Evolutionary conservation across 53 echinoderm and acorn worm genomes (phyloP).

Genomic region (Actinopyga echinites): DNA sequence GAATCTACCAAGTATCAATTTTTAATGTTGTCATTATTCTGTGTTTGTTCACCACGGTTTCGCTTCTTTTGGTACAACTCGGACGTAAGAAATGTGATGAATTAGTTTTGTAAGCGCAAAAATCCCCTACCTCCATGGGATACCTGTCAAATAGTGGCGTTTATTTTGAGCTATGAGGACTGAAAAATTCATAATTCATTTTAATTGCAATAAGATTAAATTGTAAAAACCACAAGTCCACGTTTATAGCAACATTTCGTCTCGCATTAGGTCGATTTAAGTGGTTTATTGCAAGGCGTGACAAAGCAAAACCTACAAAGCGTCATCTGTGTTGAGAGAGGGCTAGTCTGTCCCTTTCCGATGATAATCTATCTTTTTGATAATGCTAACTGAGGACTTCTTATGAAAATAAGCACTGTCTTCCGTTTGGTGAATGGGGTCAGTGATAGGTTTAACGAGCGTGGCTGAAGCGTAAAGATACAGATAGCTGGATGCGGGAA

Average conservation of each 20-base stretch:
- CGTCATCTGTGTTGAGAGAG: background rate
- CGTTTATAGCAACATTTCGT: too few species aligned
- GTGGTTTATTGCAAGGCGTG: constrained; percentile 32
- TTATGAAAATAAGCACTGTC: constrained; percentile 24
- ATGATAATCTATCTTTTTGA: constrained; percentile 1
- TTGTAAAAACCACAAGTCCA: background rate
- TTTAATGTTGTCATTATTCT: too few species aligned
- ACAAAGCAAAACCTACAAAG: constrained; percentile 10
- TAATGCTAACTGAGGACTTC: constrained; percentile 3
- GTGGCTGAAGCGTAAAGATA: too few species aligned
- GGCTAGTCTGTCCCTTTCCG: background rate
- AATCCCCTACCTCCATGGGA: too few species aligned
- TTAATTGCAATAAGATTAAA: constrained; percentile 24
- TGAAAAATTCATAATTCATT: constrained; percentile 34
- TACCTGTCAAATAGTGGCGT: too few species aligned
- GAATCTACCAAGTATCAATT: too few species aligned
- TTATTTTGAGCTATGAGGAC: constrained; percentile 31
- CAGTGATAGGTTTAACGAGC: background rate
- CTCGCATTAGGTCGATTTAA: background rate
- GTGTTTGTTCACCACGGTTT: too few species aligned
- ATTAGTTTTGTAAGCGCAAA: too few species aligned
- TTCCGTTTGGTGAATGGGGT: constrained; percentile 8
- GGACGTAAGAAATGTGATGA: too few species aligned
- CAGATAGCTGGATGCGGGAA: too few species aligned
- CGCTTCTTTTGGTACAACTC: too few species aligned